A percentile compares a stretch with the other conserved stretches of the same genome.
Conservation (phyloP, 2,113 vertebrate species). For the Pycnonotus jocosus region DNA sequence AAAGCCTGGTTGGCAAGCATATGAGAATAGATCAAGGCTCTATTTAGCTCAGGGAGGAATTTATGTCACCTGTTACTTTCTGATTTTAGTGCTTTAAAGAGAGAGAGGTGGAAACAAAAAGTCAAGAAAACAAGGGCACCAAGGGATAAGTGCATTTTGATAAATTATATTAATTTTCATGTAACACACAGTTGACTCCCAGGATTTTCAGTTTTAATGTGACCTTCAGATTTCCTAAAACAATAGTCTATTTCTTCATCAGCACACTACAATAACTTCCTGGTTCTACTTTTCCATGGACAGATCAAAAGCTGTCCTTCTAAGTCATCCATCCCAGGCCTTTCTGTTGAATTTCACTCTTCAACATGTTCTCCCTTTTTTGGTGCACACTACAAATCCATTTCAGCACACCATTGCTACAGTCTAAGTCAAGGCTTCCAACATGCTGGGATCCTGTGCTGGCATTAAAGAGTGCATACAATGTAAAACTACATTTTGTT, state of each 20-base stretch:
- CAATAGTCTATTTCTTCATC: background rate
- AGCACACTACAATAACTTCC: background rate
- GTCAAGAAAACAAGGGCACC: background rate
- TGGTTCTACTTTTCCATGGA: background rate
- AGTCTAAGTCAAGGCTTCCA: background rate
- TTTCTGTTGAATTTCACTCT: background rate
- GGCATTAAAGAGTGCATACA: background rate
- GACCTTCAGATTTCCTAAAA: background rate
- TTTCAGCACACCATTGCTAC: background rate
- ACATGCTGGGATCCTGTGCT: background rate
- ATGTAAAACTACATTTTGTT: background rate
- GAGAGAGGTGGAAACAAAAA: too few species aligned
- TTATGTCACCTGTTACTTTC: background rate
- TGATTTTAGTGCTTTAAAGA: background rate
- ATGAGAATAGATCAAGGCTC: background rate
- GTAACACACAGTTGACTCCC: background rate
- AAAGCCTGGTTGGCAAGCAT: background rate
- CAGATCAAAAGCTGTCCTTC: background rate
- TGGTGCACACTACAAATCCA: background rate
- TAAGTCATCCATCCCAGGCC: background rate
- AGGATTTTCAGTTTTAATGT: background rate
- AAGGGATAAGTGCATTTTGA: background rate
- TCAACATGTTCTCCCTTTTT: background rate
- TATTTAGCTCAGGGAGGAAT: background rate
- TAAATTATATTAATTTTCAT: background rate